These are phyloP conservation scores for Rhea pennata DNA, from an alignment of 2,113 vertebrate genomes.

Conservation along the genomic window DNA sequence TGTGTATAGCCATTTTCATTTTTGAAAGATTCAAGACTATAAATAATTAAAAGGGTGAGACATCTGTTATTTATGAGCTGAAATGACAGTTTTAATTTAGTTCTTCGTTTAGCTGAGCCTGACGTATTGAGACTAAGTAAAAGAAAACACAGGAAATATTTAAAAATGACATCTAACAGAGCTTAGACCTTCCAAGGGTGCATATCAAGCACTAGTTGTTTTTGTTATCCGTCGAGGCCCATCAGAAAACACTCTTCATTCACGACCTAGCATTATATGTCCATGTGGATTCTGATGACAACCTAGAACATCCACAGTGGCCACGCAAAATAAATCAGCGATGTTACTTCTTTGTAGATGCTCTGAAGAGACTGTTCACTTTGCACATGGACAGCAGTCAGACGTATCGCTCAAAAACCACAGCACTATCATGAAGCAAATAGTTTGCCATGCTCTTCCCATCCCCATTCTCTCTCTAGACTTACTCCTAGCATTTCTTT, in stretches of 20 bases:
- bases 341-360: not conserved
- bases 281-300: conserved; percentile 16
- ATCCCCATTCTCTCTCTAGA: not conserved
- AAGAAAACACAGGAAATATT: conserved; percentile 75
- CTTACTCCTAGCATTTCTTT: not conserved
- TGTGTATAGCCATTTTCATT: conserved; percentile 86
- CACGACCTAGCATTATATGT: conserved; percentile 13
- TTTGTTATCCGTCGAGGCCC: conserved; percentile 46
- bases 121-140: conserved; percentile 71
- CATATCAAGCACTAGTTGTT: conserved; percentile 51
- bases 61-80: conserved; percentile 92
- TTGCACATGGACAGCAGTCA: not conserved
- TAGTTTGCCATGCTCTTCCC: not conserved
- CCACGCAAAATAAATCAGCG: conserved; percentile 26
- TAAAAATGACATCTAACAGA: conserved; percentile 58
- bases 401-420: not conserved
- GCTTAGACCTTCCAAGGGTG: conserved; percentile 28
- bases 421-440: not conserved
- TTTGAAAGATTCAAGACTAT: conserved; percentile 84
- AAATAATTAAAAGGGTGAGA: conserved; percentile 87
- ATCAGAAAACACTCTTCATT: conserved; percentile 51
- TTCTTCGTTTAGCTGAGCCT: conserved; percentile 78
- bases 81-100: conserved; percentile 87
- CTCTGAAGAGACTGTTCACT: conserved; percentile 13
- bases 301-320: not conserved